Evolutionary conservation across 2,888 invertebrate genomes (phyloP).

Genomic region (Heliconius erato): DNA sequence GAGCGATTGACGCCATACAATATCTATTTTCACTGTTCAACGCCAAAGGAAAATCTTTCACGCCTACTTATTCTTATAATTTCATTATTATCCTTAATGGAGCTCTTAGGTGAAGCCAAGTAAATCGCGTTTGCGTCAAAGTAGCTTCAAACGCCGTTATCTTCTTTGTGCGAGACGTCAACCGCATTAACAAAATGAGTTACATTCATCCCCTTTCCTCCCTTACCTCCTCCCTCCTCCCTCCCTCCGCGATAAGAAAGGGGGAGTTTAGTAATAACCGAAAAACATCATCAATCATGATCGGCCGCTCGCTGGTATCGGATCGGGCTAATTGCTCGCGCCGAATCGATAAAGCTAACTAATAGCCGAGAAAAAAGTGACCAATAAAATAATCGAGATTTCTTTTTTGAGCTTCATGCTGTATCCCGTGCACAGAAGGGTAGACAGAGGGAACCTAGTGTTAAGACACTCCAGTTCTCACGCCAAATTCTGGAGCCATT

Average conservation of each 20-base stretch:
- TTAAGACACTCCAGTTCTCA: too few relatives aligned
- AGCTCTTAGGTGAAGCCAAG: conserved; percentile 54
- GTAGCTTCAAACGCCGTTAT: conserved; percentile 65
- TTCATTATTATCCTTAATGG: conserved; percentile 54
- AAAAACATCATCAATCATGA: conserved; percentile 80
- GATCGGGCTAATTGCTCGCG: conserved; percentile 75
- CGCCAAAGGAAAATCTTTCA: conserved; percentile 46
- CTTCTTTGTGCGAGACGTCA: conserved; percentile 67
- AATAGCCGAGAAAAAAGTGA: conserved; percentile 70
- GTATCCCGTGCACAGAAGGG: too few relatives aligned
- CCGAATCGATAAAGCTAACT: conserved; percentile 71
- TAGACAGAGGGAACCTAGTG: too few relatives aligned
- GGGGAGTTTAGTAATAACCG: conserved; percentile 64
- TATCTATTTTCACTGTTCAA: conserved; percentile 45
- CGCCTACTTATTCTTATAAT: conserved; percentile 52
- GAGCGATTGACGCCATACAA: conserved; percentile 19
- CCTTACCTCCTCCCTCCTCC: conserved; percentile 55
- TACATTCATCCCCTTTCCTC: conserved; percentile 59
- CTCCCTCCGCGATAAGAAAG: conserved; percentile 56
- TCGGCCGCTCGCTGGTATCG: conserved; percentile 61
- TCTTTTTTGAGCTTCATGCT: too few relatives aligned
- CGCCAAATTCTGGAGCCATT: too few relatives aligned
- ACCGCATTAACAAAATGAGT: conserved; percentile 71
- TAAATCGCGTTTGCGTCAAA: conserved; percentile 57
- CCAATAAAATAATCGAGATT: conserved; percentile 66